Base-by-base conservation (phyloP, 2,888 invertebrate species). In the Caradrina clavipalpis region DNA sequence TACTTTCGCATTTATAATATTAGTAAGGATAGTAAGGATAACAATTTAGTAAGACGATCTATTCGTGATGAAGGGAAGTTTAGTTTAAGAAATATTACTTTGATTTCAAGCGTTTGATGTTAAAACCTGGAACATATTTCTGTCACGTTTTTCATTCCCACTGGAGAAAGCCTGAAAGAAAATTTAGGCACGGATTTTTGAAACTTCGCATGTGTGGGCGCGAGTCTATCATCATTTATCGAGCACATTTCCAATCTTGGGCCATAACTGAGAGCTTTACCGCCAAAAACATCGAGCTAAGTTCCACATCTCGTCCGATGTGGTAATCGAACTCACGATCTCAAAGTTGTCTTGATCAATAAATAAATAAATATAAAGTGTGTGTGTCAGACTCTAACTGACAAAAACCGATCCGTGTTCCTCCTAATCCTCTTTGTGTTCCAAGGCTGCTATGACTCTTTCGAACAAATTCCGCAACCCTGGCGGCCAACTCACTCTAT, bases 101-200 rank as follows among this genome's bases (percentile, higher is more conserved):
- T 45, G 22, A 51, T 60, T 72, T 71, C 51, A 26, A 17, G 17
- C 11, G 45, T 45, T 45, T 45, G 17, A 45, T 64, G 22, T 35
- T 35, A n/a, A 17, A 13, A 65, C 15, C 21, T 42, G 39, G 39
- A 69, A 45, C n/a, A 47, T 49, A 73, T 75, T 72, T 54, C 42
- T 45, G 73, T 73, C 59, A 69, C 59, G 59, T 69, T 76, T 31
- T 50, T 74, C 66, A 70, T 73, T 73, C 26, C 54, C 66, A 19
- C 17, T 15, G 13, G 31, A 21, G 22, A 39, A 11, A n/a, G 15
- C 8, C n/a, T 53, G 39, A 53, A 69, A 65, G 47, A 26, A 73
- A 54, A 42, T 65, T 65, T 70, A 17, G 39, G 74, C 49, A 50
- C 13, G 19, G 19, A 73, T 69, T 53, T 76, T 45, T 35, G 35